phyloP scores from a whole-genome alignment of 2,888 invertebrate genomes.

The Drosophila sordidapex region DNA sequence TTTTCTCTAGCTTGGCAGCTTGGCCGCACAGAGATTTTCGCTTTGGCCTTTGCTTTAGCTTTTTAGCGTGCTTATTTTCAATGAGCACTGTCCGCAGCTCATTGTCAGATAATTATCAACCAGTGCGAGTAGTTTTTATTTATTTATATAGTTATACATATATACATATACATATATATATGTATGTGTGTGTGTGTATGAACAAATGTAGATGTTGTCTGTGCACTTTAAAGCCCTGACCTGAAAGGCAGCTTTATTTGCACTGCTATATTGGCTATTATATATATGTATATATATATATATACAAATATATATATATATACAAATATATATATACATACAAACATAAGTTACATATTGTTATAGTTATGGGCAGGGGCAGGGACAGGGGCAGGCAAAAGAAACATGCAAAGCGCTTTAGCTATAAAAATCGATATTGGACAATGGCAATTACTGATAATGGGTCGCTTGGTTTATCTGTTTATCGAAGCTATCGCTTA shows the following conservation, averaged over 20 bases:
- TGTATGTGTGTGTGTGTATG: not conserved
- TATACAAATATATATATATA: constrained; percentile 5
- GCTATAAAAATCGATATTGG: constrained; percentile 72
- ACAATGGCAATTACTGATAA: constrained; percentile 74
- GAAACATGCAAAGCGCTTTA: constrained; percentile 68
- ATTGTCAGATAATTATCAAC: constrained; percentile 78
- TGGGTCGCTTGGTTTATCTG: constrained; percentile 29
- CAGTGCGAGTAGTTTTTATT: constrained; percentile 45
- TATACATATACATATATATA: constrained; percentile 14
- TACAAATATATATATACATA: constrained; percentile 10
- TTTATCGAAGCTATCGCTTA: constrained; percentile 32
- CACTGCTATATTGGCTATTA: constrained; percentile 37
- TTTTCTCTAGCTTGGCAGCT: constrained; percentile 29
- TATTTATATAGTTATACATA: constrained; percentile 21
- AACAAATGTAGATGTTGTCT: constrained; percentile 20
- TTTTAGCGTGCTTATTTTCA: constrained; percentile 41
- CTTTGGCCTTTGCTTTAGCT: constrained; percentile 36
- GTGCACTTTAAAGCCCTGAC: constrained; percentile 70
- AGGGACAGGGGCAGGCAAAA: not conserved
- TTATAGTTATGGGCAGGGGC: constrained; percentile 35
- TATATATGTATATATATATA: constrained; percentile 1
- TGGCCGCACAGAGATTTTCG: constrained; percentile 28
- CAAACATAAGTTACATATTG: constrained; percentile 15
- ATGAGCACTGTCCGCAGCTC: constrained; percentile 52
- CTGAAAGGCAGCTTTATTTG: constrained; percentile 67